Evolutionary conservation across 2,113 vertebrate genomes (phyloP).

Genomic region (Epinephelus moara): DNA sequence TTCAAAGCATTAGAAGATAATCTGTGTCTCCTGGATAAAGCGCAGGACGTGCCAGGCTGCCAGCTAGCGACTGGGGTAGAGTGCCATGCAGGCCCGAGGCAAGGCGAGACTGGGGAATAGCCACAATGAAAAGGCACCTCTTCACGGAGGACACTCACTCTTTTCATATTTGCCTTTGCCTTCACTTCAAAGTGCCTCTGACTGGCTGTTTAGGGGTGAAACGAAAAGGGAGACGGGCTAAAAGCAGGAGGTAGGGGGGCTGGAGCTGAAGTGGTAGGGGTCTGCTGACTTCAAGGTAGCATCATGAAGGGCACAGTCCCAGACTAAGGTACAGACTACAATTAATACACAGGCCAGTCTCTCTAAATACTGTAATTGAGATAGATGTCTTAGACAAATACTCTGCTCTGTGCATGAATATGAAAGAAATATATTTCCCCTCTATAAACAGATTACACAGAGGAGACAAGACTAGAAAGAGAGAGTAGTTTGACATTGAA

Average conservation of each 20-base stretch:
- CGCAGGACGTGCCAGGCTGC: conserved; percentile 30
- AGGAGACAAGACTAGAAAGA: conserved; percentile 5
- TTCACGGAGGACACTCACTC: conserved; percentile 57
- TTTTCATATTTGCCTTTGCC: conserved; percentile 75
- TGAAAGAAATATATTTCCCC: conserved; percentile 24
- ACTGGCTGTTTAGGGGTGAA: conserved; percentile 50
- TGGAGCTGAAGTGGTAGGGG: conserved; percentile 10
- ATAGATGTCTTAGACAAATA: conserved; percentile 4
- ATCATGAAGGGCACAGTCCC: conserved; percentile 3
- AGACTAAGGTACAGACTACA: neutral
- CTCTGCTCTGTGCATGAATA: conserved; percentile 8
- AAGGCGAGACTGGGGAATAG: conserved; percentile 64
- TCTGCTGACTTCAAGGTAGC: conserved; percentile 16
- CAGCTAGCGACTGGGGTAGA: conserved; percentile 38
- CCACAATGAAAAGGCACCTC: conserved; percentile 58
- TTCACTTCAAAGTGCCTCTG: conserved; percentile 73
- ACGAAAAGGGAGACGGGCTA: conserved; percentile 6
- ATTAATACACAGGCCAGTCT: conserved; percentile 2
- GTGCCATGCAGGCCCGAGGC: conserved; percentile 58
- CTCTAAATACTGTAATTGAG: neutral
- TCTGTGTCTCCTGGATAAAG: conserved; percentile 61
- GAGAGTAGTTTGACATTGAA: conserved; percentile 45
- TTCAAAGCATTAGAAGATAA: conserved; percentile 69
- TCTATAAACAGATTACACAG: conserved; percentile 23
- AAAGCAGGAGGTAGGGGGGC: neutral